phyloP scores from a whole-genome alignment of 2,113 vertebrate genomes.

The Platysteira castanea region DNA sequence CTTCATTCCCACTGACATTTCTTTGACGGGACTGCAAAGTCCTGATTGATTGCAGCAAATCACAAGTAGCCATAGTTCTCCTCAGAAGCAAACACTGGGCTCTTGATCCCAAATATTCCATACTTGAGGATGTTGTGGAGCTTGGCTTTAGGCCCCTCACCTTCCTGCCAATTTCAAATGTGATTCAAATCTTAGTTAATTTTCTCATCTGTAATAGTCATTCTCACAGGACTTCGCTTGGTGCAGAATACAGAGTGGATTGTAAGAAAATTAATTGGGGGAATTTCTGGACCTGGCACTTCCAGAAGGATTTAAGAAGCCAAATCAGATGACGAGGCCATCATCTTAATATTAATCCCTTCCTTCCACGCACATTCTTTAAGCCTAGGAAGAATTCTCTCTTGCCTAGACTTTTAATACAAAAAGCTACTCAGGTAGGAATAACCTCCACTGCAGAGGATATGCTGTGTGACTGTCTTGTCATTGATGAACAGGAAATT shows the following conservation, averaged over 20 bases:
- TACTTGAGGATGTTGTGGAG: not conserved
- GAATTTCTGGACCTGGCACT: not conserved
- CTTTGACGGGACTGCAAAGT: not conserved
- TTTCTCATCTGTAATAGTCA: constrained; percentile 11
- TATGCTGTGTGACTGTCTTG: not conserved
- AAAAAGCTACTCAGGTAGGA: not conserved
- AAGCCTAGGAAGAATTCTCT: not conserved
- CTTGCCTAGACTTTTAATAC: not conserved
- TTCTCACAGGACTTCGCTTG: not conserved
- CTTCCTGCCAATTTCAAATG: constrained; percentile 9
- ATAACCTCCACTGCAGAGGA: not conserved
- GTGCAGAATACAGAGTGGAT: not conserved
- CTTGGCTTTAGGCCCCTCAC: not conserved
- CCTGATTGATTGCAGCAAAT: not conserved
- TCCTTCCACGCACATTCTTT: not conserved
- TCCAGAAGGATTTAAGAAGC: not conserved
- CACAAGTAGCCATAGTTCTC: not conserved
- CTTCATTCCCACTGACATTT: not conserved
- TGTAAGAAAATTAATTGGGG: not conserved
- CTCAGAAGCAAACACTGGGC: not conserved
- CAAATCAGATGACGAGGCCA: not conserved
- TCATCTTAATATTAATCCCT: not conserved
- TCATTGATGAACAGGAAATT: not conserved
- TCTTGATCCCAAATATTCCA: not conserved
- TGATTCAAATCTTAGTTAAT: not conserved